Evolutionary conservation across 2,797 vertebrate species (phyloP).

Genomic region (Crax fasciolata): DNA sequence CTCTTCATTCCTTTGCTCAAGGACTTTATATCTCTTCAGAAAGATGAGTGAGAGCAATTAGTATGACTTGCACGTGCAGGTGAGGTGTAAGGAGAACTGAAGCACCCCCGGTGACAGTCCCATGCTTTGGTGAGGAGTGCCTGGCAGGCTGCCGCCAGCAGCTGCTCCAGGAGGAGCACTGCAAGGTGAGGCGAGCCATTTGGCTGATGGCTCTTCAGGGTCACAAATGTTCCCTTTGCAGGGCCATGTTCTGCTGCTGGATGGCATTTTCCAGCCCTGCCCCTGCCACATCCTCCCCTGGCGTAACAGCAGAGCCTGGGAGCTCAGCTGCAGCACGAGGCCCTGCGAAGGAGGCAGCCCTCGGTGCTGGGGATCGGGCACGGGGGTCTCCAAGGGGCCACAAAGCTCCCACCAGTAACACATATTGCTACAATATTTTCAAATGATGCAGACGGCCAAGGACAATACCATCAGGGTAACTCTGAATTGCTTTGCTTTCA

Average conservation of each 20-base stretch:
- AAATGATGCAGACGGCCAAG: not conserved
- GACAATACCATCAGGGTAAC: not conserved
- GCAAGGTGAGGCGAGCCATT: rapidly evolving
- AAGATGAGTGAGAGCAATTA: not conserved
- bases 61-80: rapidly evolving
- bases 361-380: not conserved
- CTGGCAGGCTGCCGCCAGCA: conserved; percentile 3
- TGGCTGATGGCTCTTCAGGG: not conserved
- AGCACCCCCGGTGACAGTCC: not conserved
- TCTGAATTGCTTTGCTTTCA: not conserved
- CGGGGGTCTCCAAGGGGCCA: rapidly evolving
- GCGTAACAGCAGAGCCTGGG: not conserved
- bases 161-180: not conserved
- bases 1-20: not conserved
- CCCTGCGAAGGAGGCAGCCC: not conserved
- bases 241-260: not conserved
- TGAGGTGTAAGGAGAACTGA: not conserved
- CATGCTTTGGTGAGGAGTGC: rapidly evolving
- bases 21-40: not conserved
- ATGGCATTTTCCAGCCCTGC: not conserved
- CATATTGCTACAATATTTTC: not conserved
- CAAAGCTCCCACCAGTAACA: not conserved
- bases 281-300: not conserved
- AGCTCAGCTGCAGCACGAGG: not conserved
- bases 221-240: not conserved